Conservation (phyloP, 2,797 vertebrate genomes). For the Tadarida brasiliensis region DNA sequence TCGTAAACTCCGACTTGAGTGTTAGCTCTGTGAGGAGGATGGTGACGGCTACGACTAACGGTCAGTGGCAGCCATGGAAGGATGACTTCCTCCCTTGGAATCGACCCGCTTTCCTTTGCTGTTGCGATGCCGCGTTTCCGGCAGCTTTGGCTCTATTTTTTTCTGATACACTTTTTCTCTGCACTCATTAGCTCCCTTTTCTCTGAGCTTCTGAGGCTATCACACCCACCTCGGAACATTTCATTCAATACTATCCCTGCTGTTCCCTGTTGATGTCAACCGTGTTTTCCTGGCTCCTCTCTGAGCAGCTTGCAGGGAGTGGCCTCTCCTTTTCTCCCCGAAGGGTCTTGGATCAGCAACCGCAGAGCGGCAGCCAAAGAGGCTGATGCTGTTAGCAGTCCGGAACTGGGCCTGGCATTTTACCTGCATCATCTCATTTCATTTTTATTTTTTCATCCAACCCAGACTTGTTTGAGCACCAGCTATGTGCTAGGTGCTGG, state of each 20-base stretch:
- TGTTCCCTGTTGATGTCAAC: not conserved
- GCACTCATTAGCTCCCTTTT: not conserved
- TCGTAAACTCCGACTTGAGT: not conserved
- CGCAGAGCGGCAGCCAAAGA: not conserved
- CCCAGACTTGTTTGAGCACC: conserved; percentile 14
- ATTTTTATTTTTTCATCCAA: not conserved
- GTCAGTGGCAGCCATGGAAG: not conserved
- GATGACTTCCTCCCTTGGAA: not conserved
- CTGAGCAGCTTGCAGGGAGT: not conserved
- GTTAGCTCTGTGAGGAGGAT: not conserved
- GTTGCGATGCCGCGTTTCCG: not conserved
- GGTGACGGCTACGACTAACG: rapidly evolving
- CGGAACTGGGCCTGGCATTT: not conserved
- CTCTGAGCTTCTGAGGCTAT: conserved; percentile 15
- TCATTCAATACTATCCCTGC: not conserved
- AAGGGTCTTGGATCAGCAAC: conserved; percentile 3
- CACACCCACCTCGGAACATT: not conserved
- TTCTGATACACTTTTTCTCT: not conserved
- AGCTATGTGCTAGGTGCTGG: not conserved
- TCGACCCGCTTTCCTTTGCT: not conserved
- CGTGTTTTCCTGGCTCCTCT: conserved; percentile 18
- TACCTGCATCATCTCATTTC: not conserved
- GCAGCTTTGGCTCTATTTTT: not conserved
- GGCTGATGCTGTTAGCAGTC: not conserved
- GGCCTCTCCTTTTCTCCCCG: not conserved